Conservation (phyloP, 2,888 invertebrate species). For the Sphinx pinastri region DNA sequence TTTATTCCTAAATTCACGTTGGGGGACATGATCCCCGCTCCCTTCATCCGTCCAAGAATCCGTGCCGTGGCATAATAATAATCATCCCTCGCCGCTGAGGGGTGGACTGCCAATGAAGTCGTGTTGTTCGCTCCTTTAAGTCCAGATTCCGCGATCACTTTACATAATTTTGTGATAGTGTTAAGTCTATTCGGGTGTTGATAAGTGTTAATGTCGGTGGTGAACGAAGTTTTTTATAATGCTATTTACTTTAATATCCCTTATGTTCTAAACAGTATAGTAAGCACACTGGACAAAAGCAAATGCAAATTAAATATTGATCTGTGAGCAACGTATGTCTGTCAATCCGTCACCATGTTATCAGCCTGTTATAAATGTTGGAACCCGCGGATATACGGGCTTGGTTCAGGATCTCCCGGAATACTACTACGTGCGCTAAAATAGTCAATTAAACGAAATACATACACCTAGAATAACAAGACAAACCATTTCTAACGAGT, state of each 20-base stretch:
- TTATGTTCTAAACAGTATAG: not conserved
- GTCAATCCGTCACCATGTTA: no score
- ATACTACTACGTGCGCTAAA: no score
- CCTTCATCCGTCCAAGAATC: not conserved
- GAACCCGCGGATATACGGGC: no score
- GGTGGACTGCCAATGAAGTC: constrained; percentile 10
- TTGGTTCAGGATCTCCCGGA: no score
- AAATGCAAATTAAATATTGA: no score
- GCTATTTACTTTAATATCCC: not conserved
- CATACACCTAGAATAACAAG: no score
- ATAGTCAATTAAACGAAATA: no score
- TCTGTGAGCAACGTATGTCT: no score
- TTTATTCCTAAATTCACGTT: not conserved
- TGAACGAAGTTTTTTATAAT: not conserved
- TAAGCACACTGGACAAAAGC: no score
- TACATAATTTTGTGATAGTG: constrained; percentile 18
- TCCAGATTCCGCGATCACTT: not conserved
- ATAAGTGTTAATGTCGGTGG: not conserved
- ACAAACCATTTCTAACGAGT: no score
- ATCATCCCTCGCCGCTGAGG: not conserved
- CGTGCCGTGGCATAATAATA: constrained; percentile 26
- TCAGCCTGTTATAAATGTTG: no score
- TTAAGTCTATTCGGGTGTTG: constrained; percentile 14
- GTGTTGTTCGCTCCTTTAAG: not conserved
- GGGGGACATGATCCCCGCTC: not conserved